These are phyloP conservation scores for Hippopotamus amphibius DNA, from an alignment of 2,113 vertebrate genomes.

Conservation along the genomic window DNA sequence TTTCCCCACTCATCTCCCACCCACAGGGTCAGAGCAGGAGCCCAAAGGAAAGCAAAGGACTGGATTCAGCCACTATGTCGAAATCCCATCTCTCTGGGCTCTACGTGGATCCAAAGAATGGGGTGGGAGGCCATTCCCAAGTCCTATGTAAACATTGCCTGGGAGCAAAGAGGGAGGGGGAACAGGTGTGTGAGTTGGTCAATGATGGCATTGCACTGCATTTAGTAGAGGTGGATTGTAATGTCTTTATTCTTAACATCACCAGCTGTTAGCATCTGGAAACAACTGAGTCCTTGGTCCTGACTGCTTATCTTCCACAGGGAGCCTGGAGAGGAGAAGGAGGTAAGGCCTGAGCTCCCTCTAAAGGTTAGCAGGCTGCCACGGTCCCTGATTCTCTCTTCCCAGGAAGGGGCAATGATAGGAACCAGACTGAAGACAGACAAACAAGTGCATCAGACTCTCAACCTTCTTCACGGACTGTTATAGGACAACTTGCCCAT, in stretches of 20 bases:
- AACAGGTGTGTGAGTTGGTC: too few relatives aligned
- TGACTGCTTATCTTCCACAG: background rate
- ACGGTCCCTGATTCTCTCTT: background rate
- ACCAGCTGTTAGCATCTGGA: background rate
- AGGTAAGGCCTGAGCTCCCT: background rate
- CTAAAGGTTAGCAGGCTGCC: background rate
- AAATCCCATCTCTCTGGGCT: background rate
- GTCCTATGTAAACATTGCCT: accelerated
- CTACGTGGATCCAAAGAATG: too few relatives aligned
- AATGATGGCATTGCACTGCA: accelerated
- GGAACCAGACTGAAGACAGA: too few relatives aligned
- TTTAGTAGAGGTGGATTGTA: accelerated
- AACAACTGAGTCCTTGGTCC: background rate
- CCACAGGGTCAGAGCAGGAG: background rate
- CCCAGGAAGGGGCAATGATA: too few relatives aligned
- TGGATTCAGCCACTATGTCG: background rate
- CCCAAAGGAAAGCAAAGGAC: background rate
- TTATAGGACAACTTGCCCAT: background rate
- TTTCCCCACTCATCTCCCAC: too few relatives aligned
- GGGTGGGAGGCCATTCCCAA: too few relatives aligned
- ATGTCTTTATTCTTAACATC: background rate
- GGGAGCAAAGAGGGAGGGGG: background rate
- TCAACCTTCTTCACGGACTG: background rate
- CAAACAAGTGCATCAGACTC: background rate
- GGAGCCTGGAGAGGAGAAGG: accelerated